A percentile compares a stretch with the other conserved stretches of the same genome.
Evolutionary conservation across 2,888 invertebrate genomes (phyloP).

Genomic region (Nymphalis c-album): DNA sequence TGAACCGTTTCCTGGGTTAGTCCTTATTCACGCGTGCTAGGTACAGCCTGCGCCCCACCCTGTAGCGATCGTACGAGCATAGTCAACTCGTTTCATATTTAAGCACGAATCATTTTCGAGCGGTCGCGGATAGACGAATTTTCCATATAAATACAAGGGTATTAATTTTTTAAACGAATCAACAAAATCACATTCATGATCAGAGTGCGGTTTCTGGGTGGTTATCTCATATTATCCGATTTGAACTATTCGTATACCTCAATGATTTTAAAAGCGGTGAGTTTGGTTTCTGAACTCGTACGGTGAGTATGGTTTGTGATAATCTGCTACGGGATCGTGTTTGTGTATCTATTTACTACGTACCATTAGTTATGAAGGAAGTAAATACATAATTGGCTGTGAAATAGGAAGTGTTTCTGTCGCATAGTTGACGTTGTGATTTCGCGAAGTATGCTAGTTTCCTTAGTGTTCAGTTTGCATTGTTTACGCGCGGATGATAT

Average conservation of each 20-base stretch:
- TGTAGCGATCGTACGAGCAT: conserved; percentile 44
- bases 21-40: conserved; percentile 50
- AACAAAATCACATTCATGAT: conserved; percentile 39
- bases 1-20: conserved; percentile 68
- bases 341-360: conserved; percentile 23
- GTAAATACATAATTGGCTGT: conserved; percentile 34
- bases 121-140: conserved; percentile 63
- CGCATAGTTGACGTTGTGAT: conserved; percentile 29
- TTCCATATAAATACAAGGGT: conserved; percentile 41
- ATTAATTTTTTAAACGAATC: conserved; percentile 28
- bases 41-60: conserved; percentile 58
- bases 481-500: conserved; percentile 28
- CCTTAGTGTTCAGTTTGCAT: conserved; percentile 31
- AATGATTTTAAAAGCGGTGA: conserved; percentile 35
- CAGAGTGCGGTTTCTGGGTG: conserved; percentile 36
- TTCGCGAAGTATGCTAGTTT: conserved; percentile 36
- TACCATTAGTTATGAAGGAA: conserved; percentile 37
- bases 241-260: conserved; percentile 36
- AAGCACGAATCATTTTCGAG: conserved; percentile 66
- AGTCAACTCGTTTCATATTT: conserved; percentile 69
- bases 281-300: conserved; percentile 26
- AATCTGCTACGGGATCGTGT: conserved; percentile 20
- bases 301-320: conserved; percentile 21
- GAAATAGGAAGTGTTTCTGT: conserved; percentile 38
- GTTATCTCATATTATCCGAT: conserved; percentile 37